A percentile compares a stretch with the other conserved stretches of the same genome.
Evolutionary conservation across 2,888 invertebrate genomes (phyloP).

Genomic region (Drosophila glabriapex): DNA sequence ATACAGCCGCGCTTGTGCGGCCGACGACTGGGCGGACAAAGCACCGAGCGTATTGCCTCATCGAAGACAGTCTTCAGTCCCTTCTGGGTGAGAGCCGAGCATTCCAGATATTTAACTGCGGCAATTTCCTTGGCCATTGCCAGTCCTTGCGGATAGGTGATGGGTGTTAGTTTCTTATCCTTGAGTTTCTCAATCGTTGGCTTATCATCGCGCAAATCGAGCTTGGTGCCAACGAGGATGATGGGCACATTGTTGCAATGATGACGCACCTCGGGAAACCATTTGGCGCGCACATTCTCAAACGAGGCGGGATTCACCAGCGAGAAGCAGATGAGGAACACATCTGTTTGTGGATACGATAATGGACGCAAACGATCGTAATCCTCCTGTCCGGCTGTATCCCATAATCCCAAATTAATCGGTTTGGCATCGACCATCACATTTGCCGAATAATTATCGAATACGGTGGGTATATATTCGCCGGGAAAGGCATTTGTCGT

Average conservation of each 20-base stretch:
- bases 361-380: slow-evolving; percentile 83
- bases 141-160: slow-evolving; percentile 84
- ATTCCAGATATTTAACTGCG: slow-evolving; percentile 84
- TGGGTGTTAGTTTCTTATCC: slow-evolving; percentile 84
- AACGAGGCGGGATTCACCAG: slow-evolving; percentile 84
- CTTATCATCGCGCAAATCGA: slow-evolving; percentile 84
- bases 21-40: slow-evolving; percentile 83
- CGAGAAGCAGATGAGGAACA: slow-evolving; percentile 84
- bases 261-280: slow-evolving; percentile 85
- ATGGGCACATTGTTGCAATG: slow-evolving; percentile 84
- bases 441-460: slow-evolving; percentile 84
- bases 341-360: slow-evolving; percentile 84
- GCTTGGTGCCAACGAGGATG: slow-evolving; percentile 83
- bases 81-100: slow-evolving; percentile 84
- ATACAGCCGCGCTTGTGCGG: slow-evolving; percentile 73
- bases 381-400: slow-evolving; percentile 84
- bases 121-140: slow-evolving; percentile 85
- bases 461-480: slow-evolving; percentile 84
- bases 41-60: slow-evolving; percentile 84
- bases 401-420: slow-evolving; percentile 84
- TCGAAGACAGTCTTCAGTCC: slow-evolving; percentile 84
- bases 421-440: slow-evolving; percentile 85
- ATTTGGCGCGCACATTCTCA: slow-evolving; percentile 84
- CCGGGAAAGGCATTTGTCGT: slow-evolving; percentile 85
- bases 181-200: slow-evolving; percentile 83